phyloP scores from a whole-genome alignment of 2,113 vertebrate genomes.

The Petaurus breviceps region DNA sequence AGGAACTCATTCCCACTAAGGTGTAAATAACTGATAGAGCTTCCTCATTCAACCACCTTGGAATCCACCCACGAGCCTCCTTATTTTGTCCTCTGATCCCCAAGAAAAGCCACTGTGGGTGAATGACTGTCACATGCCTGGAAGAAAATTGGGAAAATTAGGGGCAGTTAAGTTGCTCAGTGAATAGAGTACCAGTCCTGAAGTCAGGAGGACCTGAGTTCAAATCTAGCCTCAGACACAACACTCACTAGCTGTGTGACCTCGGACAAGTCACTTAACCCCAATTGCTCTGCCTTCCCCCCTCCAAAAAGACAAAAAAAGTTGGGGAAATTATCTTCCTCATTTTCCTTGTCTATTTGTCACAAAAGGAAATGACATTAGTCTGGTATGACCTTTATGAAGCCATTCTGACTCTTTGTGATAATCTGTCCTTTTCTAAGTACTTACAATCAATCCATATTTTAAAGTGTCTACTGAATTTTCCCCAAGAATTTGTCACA shows the following conservation, averaged over 20 bases:
- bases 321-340: no score
- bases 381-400: background rate
- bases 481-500: background rate
- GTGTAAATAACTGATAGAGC: background rate
- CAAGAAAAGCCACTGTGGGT: background rate
- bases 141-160: background rate
- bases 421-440: background rate
- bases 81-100: background rate
- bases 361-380: background rate
- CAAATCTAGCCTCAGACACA: no score
- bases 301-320: no score
- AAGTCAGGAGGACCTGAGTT: no score
- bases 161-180: no score
- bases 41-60: background rate
- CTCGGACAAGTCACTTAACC: no score
- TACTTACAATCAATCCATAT: background rate
- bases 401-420: background rate
- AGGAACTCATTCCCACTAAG: background rate
- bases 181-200: no score
- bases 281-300: no score
- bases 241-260: no score
- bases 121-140: background rate
- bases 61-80: background rate
- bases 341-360: background rate
- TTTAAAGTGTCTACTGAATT: background rate